Percentiles rank a stretch among this genome's conserved stretches.
These are phyloP conservation scores for Hemibagrus wyckioides DNA, from an alignment of 2,113 vertebrate species.

Conservation along the genomic window DNA sequence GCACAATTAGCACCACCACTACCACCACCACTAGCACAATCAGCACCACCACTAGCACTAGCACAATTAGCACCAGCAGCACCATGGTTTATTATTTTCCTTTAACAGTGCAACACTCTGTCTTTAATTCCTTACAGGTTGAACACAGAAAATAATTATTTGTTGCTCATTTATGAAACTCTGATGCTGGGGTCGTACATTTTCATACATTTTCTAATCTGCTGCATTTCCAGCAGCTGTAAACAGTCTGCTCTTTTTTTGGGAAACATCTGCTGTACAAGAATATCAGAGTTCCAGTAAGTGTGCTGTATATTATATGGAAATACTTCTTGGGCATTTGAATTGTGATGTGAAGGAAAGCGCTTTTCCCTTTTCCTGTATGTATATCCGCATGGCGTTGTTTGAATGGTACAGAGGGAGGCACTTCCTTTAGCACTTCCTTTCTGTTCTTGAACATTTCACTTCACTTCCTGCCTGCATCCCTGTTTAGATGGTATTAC, in stretches of 20 bases:
- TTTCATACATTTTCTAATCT: background rate
- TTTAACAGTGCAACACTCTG: too few relatives aligned
- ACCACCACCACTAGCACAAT: too few relatives aligned
- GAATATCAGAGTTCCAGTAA: background rate
- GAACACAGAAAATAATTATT: background rate
- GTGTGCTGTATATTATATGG: background rate
- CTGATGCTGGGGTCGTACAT: background rate
- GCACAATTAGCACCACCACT: too few relatives aligned
- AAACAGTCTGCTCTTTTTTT: background rate
- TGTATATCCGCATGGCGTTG: background rate
- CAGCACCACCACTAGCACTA: too few relatives aligned
- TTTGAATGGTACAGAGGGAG: constrained; percentile 7
- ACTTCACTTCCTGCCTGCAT: constrained; percentile 36
- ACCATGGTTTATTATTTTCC: too few relatives aligned
- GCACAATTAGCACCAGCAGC: too few relatives aligned
- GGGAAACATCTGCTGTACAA: background rate
- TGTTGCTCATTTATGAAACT: too few relatives aligned
- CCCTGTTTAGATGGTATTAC: background rate
- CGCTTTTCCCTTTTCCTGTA: constrained; percentile 23
- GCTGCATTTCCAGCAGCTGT: background rate
- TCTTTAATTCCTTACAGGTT: background rate
- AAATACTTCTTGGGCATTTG: background rate
- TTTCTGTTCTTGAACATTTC: constrained; percentile 14
- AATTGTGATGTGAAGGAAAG: background rate
- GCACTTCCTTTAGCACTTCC: constrained; percentile 41